Conservation (phyloP, 2,888 invertebrate genomes). For the Ectemnius lituratus region DNA sequence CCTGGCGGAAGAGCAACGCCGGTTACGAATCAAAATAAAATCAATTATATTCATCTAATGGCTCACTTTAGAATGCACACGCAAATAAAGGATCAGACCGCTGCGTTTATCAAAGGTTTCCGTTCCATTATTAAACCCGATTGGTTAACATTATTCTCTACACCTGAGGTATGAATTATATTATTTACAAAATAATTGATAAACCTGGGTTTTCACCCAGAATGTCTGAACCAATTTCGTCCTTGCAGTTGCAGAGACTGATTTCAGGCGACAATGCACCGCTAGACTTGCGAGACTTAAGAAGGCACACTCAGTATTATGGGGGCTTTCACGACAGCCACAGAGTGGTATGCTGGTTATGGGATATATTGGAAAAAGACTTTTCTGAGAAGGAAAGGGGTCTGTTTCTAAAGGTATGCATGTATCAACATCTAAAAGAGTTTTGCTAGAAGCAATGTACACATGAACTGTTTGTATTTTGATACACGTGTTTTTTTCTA, state of each 20-base stretch:
- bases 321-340: constrained; percentile 99
- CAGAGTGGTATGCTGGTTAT: constrained; percentile 98
- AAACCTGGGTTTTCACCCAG: not conserved
- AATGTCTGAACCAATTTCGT: not conserved
- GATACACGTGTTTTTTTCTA: constrained; percentile 31
- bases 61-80: constrained; percentile 99
- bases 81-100: constrained; percentile 98
- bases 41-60: constrained; percentile 98
- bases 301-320: constrained; percentile 98
- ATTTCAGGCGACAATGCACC: constrained; percentile 98
- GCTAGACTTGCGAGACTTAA: constrained; percentile 90
- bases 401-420: constrained; percentile 92
- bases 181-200: not conserved
- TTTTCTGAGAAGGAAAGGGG: constrained; percentile 94
- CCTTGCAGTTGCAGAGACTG: constrained; percentile 88
- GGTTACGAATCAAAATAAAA: constrained; percentile 98
- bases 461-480: not conserved
- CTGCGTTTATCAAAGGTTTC: constrained; percentile 97
- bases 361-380: constrained; percentile 98
- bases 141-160: constrained; percentile 96
- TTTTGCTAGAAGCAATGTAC: not conserved
- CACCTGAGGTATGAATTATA: constrained; percentile 84
- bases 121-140: constrained; percentile 96
- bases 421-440: too few relatives aligned
- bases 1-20: constrained; percentile 96